Percentiles rank a stretch among this genome's conserved stretches.
phyloP scores from a whole-genome alignment of 2,797 vertebrate genomes.

The Erethizon dorsatum region DNA sequence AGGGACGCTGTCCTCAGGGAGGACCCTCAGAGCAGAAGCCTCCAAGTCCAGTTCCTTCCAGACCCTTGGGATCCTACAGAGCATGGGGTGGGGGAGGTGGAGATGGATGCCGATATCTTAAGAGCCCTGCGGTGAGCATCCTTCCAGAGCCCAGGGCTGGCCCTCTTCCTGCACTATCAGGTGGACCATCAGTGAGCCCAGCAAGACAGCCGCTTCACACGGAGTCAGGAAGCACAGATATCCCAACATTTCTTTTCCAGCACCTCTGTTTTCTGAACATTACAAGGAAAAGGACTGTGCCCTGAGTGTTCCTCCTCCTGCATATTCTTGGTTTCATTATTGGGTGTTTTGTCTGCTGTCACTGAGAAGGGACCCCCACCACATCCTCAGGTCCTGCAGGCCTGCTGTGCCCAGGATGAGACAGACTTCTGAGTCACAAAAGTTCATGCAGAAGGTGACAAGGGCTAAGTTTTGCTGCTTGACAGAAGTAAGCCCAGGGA shows the following conservation, averaged over 20 bases:
- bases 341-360: slow-evolving; percentile 48
- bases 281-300: neutral
- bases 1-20: neutral
- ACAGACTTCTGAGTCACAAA: neutral
- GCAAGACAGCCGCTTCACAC: neutral
- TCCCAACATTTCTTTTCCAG: neutral
- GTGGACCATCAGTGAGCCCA: neutral
- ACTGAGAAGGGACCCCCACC: neutral
- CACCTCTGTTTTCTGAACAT: neutral
- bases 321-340: neutral
- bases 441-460: neutral
- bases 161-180: neutral
- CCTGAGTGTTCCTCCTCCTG: neutral
- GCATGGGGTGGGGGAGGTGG: neutral
- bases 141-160: neutral
- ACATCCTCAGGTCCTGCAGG: neutral
- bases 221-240: neutral
- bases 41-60: neutral
- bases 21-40: neutral
- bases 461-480: neutral
- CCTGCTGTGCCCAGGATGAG: neutral
- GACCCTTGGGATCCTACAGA: neutral
- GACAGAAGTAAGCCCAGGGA: neutral
- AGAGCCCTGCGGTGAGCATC: neutral
- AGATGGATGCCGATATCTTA: neutral